Evolutionary conservation across 2,797 vertebrate genomes (phyloP), one percentile per base, ranked within the genome.

Genomic region (Vespertilio murinus): DNA sequence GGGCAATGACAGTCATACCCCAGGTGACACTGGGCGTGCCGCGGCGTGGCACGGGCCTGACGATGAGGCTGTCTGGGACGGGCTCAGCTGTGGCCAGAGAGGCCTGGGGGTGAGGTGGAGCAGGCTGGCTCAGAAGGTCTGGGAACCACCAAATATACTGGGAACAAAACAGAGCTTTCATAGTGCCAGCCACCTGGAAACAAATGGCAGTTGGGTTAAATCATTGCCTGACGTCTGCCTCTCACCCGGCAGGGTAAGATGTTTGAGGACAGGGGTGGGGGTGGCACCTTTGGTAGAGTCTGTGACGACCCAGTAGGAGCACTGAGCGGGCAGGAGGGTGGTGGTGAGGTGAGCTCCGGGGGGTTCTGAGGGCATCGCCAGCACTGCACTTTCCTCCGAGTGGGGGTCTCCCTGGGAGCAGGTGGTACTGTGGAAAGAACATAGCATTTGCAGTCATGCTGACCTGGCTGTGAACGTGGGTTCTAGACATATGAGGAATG

Each of bases 171-270:
- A 30, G 52, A 91, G 12, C 52, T 49, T 56, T 90, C 5, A 42
- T 81, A 75, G 23, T 9, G 25, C 59, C 23, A n/a, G 28, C 33
- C 33, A 81, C 59, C 83, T 85, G 81, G 18, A 90, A 94, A 70
- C 30, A 79, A 77, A 25, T 61, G 59, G 52, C 40, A 77, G 38
- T 7, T 65, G 45, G 22, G 12, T 42, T 16, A 65, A 73, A 75
- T 73, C 13, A 30, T 88, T 17, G 45, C 35, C 47, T 74, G 59
- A 78, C 20, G 47, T 20, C 45, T 42, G 47, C 17, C 7, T n/a
- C 16, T 16, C 3, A 1, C 14, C 25, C 0, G 1, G 4, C 59
- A 45, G 23, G 3, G 20, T 28, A 17, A 67, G 38, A 22, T 74
- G 54, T 71, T 8, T 23, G 40, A 69, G 11, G 35, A 42, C 71